A percentile compares a stretch with the other conserved stretches of the same genome.
Conservation (phyloP, 1,140 invertebrate genomes). For the Micrasema longulum region DNA sequence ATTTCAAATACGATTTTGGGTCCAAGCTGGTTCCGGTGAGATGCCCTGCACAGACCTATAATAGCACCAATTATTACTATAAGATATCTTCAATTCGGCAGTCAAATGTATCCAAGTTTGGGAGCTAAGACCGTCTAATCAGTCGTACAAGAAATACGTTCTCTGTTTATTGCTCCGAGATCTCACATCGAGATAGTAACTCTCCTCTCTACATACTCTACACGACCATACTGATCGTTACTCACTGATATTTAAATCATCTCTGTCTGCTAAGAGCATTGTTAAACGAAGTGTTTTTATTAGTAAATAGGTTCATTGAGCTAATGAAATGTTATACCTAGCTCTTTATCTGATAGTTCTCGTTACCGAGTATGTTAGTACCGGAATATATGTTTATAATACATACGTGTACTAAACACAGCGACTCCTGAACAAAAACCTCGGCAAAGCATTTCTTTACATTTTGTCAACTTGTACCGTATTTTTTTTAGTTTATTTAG, state of each 20-base stretch:
- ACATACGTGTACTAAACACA: too few species aligned
- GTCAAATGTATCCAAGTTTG: conserved; percentile 20
- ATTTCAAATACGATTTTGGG: too few species aligned
- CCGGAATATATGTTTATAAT: too few species aligned
- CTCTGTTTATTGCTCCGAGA: conserved; percentile 46
- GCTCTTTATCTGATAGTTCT: too few species aligned
- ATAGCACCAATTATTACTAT: conserved; percentile 42
- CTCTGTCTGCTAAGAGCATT: conserved; percentile 27
- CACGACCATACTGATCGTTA: conserved; percentile 21
- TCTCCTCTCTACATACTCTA: too few species aligned
- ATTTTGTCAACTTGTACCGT: too few species aligned
- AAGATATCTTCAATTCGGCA: conserved; percentile 39
- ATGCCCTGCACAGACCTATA: conserved; percentile 36
- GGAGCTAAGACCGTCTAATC: conserved; percentile 35
- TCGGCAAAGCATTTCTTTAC: too few species aligned
- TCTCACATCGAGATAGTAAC: conserved; percentile 30
- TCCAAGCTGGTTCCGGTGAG: too few species aligned
- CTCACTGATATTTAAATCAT: conserved; percentile 36
- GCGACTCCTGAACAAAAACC: too few species aligned
- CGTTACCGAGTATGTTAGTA: too few species aligned
- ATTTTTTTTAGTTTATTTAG: too few species aligned
- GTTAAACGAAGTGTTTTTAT: conserved; percentile 27
- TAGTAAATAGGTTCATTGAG: conserved; percentile 30
- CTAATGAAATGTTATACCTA: conserved; percentile 13
- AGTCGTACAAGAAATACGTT: conserved; percentile 48